Evolutionary conservation across 2,113 vertebrate genomes (phyloP).

Genomic region (Tetrao urogallus): DNA sequence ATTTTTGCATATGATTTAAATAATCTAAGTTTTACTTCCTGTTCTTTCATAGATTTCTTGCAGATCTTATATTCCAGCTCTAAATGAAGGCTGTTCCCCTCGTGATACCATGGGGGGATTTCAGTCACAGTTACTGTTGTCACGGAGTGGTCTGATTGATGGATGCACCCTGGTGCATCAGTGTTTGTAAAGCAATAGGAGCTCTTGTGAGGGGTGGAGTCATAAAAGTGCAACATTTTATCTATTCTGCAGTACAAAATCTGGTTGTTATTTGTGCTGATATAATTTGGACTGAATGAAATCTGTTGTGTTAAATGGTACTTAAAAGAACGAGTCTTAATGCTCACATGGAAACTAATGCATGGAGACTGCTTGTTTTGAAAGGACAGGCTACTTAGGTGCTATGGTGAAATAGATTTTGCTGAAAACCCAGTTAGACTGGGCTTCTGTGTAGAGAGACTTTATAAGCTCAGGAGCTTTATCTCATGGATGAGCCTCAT

Average conservation of each 20-base stretch:
- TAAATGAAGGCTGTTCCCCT: background rate
- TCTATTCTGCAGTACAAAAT: background rate
- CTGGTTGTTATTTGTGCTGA: background rate
- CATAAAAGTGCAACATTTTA: background rate
- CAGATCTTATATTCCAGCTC: background rate
- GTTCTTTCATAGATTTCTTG: background rate
- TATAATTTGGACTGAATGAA: background rate
- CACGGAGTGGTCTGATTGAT: background rate
- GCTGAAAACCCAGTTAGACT: background rate
- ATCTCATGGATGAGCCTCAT: accelerated
- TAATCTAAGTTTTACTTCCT: background rate
- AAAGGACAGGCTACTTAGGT: background rate
- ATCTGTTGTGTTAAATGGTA: background rate
- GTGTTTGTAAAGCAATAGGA: background rate
- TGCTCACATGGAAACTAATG: background rate
- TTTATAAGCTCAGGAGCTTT: background rate
- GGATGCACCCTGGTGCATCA: background rate
- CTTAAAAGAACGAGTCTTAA: background rate
- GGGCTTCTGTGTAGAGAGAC: background rate
- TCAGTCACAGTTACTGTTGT: background rate
- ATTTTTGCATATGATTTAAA: background rate
- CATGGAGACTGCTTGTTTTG: background rate
- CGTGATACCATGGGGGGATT: background rate
- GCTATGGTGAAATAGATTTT: background rate
- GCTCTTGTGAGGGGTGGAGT: background rate